Base-by-base conservation (phyloP, 2,113 vertebrate species). In the Eurystomus gularis region DNA sequence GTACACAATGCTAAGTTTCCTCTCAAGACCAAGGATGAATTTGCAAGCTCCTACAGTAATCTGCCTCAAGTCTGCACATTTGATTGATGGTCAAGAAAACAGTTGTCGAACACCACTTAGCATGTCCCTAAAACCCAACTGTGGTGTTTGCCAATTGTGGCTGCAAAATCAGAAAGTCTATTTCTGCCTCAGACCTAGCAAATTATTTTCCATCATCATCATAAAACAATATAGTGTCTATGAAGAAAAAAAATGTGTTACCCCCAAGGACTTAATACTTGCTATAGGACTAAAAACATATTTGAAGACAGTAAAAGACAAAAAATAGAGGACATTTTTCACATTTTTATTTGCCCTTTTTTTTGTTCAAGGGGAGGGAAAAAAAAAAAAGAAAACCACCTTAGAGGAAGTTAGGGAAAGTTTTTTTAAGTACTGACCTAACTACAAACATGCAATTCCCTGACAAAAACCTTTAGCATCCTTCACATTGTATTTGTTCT, bases 201-300 rank as follows among this genome's bases (percentile, higher is more conserved):
- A 83, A 58, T 21, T 6, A 6, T 29, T 82, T 73, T 49, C 40
- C 39, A 61, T 14, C 6, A 39, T 35, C 39, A 51, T 8, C 42
- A 28, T 26, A 51, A 58, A 83, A 55, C 4, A 21, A 82, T 8
- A 19, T 0, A 42, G 1, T 2, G 15, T 9, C 17, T 20, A 26
- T 2, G 5, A 82, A 44, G 3, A 71, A 16, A 65, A 78, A 80
- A 71, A 57, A 7, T 35, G 16, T 46, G 31, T 65, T 48, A 68
- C 33, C n/a, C 25, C 17, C 10, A 29, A 49, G 4, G 68, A 29
- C 51, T 72, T 72, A 51, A 31, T 24, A 61, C 14, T 51, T 68
- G 26, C 20, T 33, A 29, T 1, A 31, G 21, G 28, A 81, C 19
- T 60, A 46, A 60, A 86, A 42, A 26, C 19, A 29, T 24, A 57